Evolutionary conservation across 2,797 vertebrate genomes (phyloP), one percentile per base, ranked within the genome.

Genomic region (Chromobotia macracanthus): DNA sequence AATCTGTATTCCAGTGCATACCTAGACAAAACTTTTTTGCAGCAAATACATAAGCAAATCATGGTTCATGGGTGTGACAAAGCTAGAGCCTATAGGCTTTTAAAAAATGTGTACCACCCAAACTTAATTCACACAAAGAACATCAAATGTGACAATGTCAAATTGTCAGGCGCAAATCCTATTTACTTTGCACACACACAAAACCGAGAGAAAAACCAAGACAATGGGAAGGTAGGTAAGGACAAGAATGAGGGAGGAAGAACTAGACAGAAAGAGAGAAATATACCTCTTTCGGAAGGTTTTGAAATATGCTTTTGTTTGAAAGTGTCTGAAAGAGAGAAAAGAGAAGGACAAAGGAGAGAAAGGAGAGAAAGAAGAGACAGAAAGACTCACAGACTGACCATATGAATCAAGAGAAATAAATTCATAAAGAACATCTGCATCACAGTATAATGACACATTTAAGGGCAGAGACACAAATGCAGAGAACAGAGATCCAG

Each of bases 221-320:
- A 91, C 88, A 88, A 86, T n/a, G 84, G 86, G 86, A 85, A 87
- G 87, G 83, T 21, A 61, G 25, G n/a, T 81, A 23, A 70, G 63
- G 75, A 80, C 48, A 63, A 89, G 89, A 88, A 91, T 90, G 88
- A 88, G 87, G 88, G 85, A 88, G 86, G 89, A 87, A 89, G 80
- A 91, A 83, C 81, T 89, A 91, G 90, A 85, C 88, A 74, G 78
- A 83, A 75, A 94, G 91, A 92, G 89, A 86, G 91, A 82, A 90
- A 89, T 91, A 93, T 98, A 98, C 96, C 97, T 98, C 96, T 93
- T 95, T 97, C 96, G 89, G 97, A 96, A 94, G 95, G 93, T 98
- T 98, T 98, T 93, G 95, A 96, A 96, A 95, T 94, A 96, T 97
- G 96, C 95, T 98, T 99, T 96, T 97, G 96, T 98, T 97, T 98